Base-by-base conservation (phyloP, 2,797 vertebrate genomes). In the Cuculus canorus region DNA sequence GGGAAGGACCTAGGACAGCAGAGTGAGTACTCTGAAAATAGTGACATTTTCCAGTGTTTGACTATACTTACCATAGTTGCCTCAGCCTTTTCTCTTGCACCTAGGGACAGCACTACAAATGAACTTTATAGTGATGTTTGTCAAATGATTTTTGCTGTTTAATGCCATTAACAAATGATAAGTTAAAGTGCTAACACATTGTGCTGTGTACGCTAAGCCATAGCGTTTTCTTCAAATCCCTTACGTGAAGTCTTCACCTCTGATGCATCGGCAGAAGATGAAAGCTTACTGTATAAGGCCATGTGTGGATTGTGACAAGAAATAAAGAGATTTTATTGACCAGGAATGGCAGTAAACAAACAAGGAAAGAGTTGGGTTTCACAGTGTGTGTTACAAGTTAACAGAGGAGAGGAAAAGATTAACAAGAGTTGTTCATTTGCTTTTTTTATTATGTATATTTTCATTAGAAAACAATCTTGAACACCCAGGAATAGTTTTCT, bases 381-480 rank as follows among this genome's bases (percentile, higher is more conserved):
- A 87, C 80, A 90, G 66, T 81, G 48, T 75, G 50, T 75, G 43
- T 73, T 93, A 86, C 69, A 93, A 53, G 28, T 47, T 64, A 91
- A 93, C 66, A 89, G 69, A 95, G 64, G 59, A 88, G 69, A 95
- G 68, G 52, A 94, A 93, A 96, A 84, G 65, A 95, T 86, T 96
- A 90, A 88, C 89, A 83, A 66, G 91, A 96, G 70, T 66, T 69
- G 5, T 92, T 86, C 19, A 50, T 88, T 92, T 94, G 41, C n/a
- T 92, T 93, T 94, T 95, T 93, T 97, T 96, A 95, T 96, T 96
- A 97, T 95, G 96, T 94, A 96, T 96, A 94, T 96, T 97, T 97
- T 97, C 95, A 95, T 97, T 96, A 96, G 95, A 96, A 97, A 97
- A 97, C 93, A 97, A 95, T 85, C 94, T 97, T 89, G 92, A 96